Percentiles rank a stretch among this genome's conserved stretches.
phyloP scores from a whole-genome alignment of 2,797 vertebrate species.

The Epinephelus coioides region DNA sequence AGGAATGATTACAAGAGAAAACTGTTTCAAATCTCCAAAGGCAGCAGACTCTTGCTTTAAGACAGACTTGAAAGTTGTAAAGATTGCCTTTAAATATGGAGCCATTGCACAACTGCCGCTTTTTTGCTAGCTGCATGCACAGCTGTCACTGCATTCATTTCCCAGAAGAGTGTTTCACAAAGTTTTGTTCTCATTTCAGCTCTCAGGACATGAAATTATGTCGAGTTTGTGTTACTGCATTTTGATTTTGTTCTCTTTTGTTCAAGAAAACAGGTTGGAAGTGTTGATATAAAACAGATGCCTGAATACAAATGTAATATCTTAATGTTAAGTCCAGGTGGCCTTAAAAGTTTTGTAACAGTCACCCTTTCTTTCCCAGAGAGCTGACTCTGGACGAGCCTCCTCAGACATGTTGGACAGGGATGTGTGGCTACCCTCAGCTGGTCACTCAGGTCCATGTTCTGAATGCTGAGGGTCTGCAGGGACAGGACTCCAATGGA shows the following conservation, averaged over 20 bases:
- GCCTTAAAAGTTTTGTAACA: not conserved
- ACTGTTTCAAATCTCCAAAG: no score
- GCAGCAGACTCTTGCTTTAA: no score
- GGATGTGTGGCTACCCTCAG: conserved; percentile 95
- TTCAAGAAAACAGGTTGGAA: not conserved
- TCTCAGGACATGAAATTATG: not conserved
- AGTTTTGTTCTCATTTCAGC: not conserved
- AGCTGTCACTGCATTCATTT: not conserved
- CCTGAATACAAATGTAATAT: not conserved
- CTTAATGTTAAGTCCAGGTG: not conserved
- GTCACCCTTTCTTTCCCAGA: conserved; percentile 74
- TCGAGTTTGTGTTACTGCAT: not conserved
- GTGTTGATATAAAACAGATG: not conserved
- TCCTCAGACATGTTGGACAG: conserved; percentile 94
- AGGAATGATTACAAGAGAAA: no score
- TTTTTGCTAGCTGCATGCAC: not conserved
- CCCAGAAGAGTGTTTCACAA: not conserved
- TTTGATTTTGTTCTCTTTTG: not conserved
- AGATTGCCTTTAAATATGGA: not conserved
- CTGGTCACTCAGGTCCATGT: conserved; percentile 96
- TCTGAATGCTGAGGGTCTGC: conserved; percentile 90
- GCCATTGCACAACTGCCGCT: not conserved
- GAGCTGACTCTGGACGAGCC: conserved; percentile 94
- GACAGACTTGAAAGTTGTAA: not conserved
- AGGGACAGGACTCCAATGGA: conserved; percentile 88